Percentiles rank a stretch among this genome's conserved stretches.
These are phyloP conservation scores for Automeris io DNA, from an alignment of 2,888 invertebrate genomes.

Conservation along the genomic window DNA sequence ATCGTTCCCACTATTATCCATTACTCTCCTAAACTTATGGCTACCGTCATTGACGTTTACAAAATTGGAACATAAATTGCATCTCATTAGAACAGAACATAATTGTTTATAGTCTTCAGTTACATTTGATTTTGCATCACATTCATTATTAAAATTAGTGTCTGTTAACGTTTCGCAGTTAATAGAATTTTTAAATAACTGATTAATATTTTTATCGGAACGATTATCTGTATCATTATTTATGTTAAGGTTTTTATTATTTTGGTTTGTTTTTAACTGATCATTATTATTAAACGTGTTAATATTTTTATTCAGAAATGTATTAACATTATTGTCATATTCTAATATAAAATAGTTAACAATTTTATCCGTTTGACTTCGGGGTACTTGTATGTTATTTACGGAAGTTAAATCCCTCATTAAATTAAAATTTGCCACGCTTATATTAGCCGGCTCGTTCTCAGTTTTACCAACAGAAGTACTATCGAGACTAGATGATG, in stretches of 20 bases:
- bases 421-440: constrained; percentile 32
- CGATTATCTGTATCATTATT: constrained; percentile 5
- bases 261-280: background rate
- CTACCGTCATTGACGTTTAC: constrained; percentile 18
- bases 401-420: constrained; percentile 53
- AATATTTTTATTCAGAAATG: background rate
- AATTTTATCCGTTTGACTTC: constrained; percentile 40
- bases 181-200: background rate
- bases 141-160: constrained; percentile 11
- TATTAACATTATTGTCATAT: constrained; percentile 27
- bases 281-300: background rate
- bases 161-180: background rate
- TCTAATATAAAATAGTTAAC: constrained; percentile 58
- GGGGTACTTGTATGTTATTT: constrained; percentile 31
- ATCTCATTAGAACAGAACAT: constrained; percentile 25
- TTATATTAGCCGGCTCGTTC: constrained; percentile 30
- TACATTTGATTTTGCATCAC: constrained; percentile 9
- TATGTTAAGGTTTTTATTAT: constrained; percentile 3
- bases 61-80: constrained; percentile 43
- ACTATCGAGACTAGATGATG: background rate
- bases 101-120: constrained; percentile 12
- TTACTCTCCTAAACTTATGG: constrained; percentile 34
- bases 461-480: constrained; percentile 12
- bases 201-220: constrained; percentile 14
- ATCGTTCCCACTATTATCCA: constrained; percentile 26